Conservation (phyloP, 2,113 vertebrate species). For the Oreochromis aureus region DNA sequence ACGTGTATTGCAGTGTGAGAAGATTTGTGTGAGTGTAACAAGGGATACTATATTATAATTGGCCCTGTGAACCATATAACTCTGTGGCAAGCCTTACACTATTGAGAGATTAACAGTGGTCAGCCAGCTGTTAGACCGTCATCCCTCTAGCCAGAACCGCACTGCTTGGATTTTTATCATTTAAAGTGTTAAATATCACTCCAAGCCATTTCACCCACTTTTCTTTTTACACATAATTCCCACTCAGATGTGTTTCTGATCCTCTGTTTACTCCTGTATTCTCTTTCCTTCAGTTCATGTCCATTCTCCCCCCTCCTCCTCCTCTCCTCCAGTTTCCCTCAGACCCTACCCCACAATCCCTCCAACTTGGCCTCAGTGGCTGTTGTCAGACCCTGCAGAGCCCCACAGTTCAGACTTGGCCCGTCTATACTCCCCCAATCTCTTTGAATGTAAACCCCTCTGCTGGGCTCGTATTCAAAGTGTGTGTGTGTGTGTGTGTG, state of each 20-base stretch:
- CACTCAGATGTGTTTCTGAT: background rate
- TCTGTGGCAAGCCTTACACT: background rate
- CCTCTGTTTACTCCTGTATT: background rate
- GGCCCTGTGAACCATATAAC: background rate
- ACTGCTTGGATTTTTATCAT: background rate
- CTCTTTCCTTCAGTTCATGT: background rate
- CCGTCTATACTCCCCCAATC: slow-evolving; percentile 28
- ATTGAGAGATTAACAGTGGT: background rate
- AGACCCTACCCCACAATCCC: background rate
- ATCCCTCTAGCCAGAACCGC: background rate
- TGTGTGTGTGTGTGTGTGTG: background rate
- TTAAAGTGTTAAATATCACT: background rate
- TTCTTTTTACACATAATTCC: background rate
- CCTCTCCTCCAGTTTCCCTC: background rate
- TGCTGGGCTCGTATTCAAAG: slow-evolving; percentile 14
- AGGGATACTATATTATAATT: background rate
- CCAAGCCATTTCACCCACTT: background rate
- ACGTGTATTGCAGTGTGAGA: background rate
- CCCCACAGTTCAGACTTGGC: slow-evolving; percentile 37
- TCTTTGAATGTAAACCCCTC: slow-evolving; percentile 43
- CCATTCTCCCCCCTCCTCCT: background rate
- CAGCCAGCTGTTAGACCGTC: background rate
- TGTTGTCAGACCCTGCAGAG: slow-evolving; percentile 43
- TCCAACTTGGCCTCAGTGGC: background rate
- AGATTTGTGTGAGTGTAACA: background rate